A percentile compares a stretch with the other conserved stretches of the same genome.
phyloP scores from a whole-genome alignment of 2,888 invertebrate genomes.

The Callinectes sapidus region DNA sequence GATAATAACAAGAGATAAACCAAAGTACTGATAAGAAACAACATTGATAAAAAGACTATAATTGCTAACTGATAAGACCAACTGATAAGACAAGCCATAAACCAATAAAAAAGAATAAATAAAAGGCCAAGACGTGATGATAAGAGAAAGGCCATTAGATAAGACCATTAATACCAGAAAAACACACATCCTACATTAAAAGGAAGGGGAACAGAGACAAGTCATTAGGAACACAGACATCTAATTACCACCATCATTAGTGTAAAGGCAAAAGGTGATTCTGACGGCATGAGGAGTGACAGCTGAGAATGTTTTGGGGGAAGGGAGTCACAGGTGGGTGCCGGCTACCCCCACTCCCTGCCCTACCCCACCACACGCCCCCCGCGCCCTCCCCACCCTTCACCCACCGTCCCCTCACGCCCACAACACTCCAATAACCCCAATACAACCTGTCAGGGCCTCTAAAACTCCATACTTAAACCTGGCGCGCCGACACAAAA shows the following conservation, averaged over 20 bases:
- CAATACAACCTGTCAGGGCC: not conserved
- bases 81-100: not conserved
- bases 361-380: not conserved
- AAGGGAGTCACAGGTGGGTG: conserved; percentile 40
- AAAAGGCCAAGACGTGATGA: not conserved
- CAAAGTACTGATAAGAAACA: not conserved
- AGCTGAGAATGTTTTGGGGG: not conserved
- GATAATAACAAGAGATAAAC: not conserved
- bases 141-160: not conserved
- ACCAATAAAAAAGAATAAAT: not conserved
- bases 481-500: conserved; percentile 45
- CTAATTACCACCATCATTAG: not conserved
- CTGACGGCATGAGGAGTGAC: not conserved
- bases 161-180: not conserved
- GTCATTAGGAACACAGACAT: not conserved
- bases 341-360: not conserved
- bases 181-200: not conserved
- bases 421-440: not conserved
- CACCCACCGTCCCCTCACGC: not conserved
- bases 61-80: not conserved
- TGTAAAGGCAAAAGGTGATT: not conserved
- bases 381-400: not conserved
- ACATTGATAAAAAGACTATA: no score
- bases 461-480: conserved; percentile 27
- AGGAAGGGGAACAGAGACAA: not conserved